phyloP scores from a whole-genome alignment of 2,113 vertebrate genomes.

The Neolamprologus devosi region DNA sequence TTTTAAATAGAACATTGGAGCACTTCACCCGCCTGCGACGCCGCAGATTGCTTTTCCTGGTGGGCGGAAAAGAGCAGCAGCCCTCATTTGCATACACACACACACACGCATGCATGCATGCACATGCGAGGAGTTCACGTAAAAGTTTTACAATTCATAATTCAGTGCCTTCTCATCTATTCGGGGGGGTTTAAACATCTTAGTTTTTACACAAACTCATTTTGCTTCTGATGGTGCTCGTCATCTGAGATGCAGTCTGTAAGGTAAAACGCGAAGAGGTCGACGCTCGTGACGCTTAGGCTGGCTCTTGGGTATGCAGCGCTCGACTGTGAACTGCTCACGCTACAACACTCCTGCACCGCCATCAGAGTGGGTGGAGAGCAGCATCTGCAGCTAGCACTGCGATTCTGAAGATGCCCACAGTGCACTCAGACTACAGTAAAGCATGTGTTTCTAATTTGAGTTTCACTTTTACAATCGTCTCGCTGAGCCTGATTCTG shows the following conservation, averaged over 20 bases:
- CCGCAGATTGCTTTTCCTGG: constrained; percentile 51
- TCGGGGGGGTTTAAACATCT: background rate
- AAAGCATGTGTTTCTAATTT: background rate
- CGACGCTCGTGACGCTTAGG: background rate
- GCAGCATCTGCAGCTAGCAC: background rate
- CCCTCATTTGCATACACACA: constrained; percentile 23
- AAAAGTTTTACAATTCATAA: constrained; percentile 4
- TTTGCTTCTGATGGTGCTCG: background rate
- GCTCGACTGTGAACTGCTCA: background rate
- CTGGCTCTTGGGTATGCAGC: background rate
- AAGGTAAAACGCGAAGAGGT: background rate
- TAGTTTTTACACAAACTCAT: background rate
- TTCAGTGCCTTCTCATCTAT: background rate
- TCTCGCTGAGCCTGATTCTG: fast-evolving
- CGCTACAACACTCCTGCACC: background rate
- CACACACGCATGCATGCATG: background rate
- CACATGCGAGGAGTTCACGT: background rate
- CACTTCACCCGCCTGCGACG: constrained; percentile 45
- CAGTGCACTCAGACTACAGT: background rate
- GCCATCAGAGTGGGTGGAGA: background rate
- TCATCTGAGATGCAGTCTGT: background rate
- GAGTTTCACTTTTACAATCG: background rate
- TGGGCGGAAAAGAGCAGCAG: constrained; percentile 25
- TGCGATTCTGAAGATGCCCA: background rate
- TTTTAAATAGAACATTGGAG: constrained; percentile 57